Conservation (phyloP, 2,888 invertebrate species). For the Thymelicus sylvestris region DNA sequence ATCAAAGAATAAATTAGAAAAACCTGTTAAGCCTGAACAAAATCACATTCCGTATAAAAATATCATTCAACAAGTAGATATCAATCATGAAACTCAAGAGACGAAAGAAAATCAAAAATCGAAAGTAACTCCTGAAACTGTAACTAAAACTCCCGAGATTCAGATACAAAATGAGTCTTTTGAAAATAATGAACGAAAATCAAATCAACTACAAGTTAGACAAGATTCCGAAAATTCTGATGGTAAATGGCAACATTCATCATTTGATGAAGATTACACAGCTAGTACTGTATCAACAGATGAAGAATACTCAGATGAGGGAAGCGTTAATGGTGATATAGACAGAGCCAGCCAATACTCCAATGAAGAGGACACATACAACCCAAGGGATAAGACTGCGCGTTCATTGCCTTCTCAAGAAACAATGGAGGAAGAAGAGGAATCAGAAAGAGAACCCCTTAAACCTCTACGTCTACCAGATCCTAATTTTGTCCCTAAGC, state of each 20-base stretch:
- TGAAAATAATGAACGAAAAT: constrained; percentile 56
- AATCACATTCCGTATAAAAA: constrained; percentile 70
- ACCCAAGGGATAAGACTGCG: constrained; percentile 85
- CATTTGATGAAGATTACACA: constrained; percentile 86
- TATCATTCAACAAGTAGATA: constrained; percentile 42
- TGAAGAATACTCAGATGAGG: constrained; percentile 70
- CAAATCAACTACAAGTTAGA: constrained; percentile 57
- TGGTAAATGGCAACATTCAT: constrained; percentile 78
- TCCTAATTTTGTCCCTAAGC: constrained; percentile 90
- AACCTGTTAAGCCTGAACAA: constrained; percentile 49
- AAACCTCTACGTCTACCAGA: constrained; percentile 87
- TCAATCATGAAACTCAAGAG: constrained; percentile 37
- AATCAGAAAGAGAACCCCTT: constrained; percentile 84
- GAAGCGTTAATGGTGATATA: constrained; percentile 68
- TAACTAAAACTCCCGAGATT: constrained; percentile 57
- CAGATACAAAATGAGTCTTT: constrained; percentile 67
- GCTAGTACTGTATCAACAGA: constrained; percentile 86
- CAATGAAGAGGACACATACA: constrained; percentile 88
- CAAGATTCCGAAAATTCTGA: constrained; percentile 62
- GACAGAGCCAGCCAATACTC: constrained; percentile 62
- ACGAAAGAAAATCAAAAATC: constrained; percentile 41
- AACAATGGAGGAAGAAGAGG: constrained; percentile 66
- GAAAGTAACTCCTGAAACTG: constrained; percentile 40
- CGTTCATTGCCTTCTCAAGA: constrained; percentile 59
- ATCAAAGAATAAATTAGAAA: constrained; percentile 60